Evolutionary conservation across 2,888 invertebrate genomes (phyloP), one percentile per base, ranked within the genome.

Genomic region (Drosophila mulleri): DNA sequence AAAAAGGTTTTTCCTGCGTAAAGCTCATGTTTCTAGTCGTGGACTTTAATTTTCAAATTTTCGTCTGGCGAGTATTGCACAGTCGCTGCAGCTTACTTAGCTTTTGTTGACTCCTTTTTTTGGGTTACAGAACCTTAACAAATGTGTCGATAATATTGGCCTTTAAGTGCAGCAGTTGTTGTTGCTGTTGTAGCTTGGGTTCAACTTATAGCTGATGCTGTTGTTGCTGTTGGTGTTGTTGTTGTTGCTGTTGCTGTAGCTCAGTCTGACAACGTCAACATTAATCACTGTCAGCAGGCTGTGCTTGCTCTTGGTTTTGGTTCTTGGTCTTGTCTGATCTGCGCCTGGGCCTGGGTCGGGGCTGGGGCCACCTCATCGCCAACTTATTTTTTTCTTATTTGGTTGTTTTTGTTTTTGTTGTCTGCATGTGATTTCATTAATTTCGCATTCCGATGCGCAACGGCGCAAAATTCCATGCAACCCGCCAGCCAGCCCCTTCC

Each of bases 401-500:
- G 20, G 11, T 11, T 54, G 2, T 41, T 16, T 39, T 11, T 53
- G 16, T 53, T 53, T 16, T 23, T 39, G 53, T 12, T 53, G 87
- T 85, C 80, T 88, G 83, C 86, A 74, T 84, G 72, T 88, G 89
- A 84, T 83, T 84, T 89, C 88, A 84, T 84, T 84, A 89, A 84
- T 89, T 84, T 84, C 83, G 78, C 90, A 85, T 88, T 90, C 87
- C 90, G 72, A 87, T 90, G 88, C 89, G 69, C 83, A 81, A 78
- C 87, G 74, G 75, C 81, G 81, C 62, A 86, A 76, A 86, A 90
- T 89, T 89, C 86, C 90, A 79, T 65, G 64, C 48, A 72, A 57
- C 42, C 71, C 59, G 44, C 16, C 23, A 23, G 23, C 23, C 23
- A 45, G 1, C n/a, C 39, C 16, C 39, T 16, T 7, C 16, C 39